Evolutionary conservation across 2,888 invertebrate genomes (phyloP).

Genomic region (Plagodis pulveraria): DNA sequence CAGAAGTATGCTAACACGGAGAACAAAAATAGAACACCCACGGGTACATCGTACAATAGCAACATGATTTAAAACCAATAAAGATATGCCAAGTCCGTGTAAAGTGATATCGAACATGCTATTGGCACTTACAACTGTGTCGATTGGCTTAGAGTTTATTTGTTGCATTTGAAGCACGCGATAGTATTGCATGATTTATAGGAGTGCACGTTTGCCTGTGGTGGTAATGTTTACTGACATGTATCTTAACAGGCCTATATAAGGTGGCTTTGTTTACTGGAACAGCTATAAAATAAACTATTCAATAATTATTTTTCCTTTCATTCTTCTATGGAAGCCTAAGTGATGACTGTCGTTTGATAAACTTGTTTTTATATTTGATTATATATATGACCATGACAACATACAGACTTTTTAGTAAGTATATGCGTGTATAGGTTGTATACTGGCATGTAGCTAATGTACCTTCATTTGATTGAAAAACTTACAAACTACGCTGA

Average conservation of each 20-base stretch:
- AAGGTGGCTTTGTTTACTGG: no score
- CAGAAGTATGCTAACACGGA: constrained; percentile 5
- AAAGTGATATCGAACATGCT: constrained; percentile 47
- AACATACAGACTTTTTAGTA: no score
- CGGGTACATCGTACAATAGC: constrained; percentile 23
- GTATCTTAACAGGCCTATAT: not conserved
- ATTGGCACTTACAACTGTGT: constrained; percentile 50
- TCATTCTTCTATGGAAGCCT: no score
- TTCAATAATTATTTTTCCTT: no score
- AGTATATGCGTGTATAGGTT: no score
- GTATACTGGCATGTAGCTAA: no score
- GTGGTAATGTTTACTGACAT: constrained; percentile 19
- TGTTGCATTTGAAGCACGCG: constrained; percentile 58
- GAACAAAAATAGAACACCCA: constrained; percentile 10
- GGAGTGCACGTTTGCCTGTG: constrained; percentile 2
- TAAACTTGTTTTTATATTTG: no score
- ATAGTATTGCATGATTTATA: constrained; percentile 42
- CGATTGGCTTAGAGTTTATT: constrained; percentile 48
- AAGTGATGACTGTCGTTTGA: no score
- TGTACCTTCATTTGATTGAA: no score
- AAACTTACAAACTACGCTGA: no score
- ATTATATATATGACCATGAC: no score
- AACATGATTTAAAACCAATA: constrained; percentile 37
- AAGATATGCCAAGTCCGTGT: constrained; percentile 36
- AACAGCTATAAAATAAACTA: no score